These are phyloP conservation scores for Silurus lanzhouensis DNA, from an alignment of 2,797 vertebrate species.

Conservation along the genomic window DNA sequence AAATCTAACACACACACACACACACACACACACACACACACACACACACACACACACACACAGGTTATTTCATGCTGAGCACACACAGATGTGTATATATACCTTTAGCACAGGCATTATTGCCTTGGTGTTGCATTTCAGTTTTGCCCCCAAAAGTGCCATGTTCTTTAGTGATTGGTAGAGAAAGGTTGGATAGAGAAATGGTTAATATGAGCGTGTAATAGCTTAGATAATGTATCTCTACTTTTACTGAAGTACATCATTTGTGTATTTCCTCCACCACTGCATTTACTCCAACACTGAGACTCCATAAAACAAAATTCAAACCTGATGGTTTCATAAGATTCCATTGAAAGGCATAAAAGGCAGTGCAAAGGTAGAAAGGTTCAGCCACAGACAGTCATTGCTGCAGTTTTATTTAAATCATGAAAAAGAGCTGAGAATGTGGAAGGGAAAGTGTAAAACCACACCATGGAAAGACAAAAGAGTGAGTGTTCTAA, in stretches of 20 bases:
- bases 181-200: neutral
- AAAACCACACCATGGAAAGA: neutral
- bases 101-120: neutral
- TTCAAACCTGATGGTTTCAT: neutral
- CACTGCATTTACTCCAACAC: too few species aligned
- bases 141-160: neutral
- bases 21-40: neutral
- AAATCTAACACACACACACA: constrained; percentile 24
- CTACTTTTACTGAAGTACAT: too few species aligned
- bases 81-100: neutral
- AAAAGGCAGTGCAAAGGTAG: neutral
- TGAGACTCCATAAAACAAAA: neutral
- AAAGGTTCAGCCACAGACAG: neutral
- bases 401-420: neutral
- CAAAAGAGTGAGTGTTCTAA: neutral
- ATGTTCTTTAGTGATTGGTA: neutral
- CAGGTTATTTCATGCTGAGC: neutral
- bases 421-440: neutral
- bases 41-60: neutral
- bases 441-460: constrained; percentile 20
- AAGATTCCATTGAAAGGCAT: too few species aligned
- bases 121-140: constrained; percentile 25
- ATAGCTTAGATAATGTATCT: too few species aligned
- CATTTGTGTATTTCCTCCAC: too few species aligned
- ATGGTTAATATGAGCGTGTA: neutral